A percentile compares a stretch with the other conserved stretches of the same genome.
phyloP scores from a whole-genome alignment of 2,113 vertebrate genomes.

The Callopanchax toddi region DNA sequence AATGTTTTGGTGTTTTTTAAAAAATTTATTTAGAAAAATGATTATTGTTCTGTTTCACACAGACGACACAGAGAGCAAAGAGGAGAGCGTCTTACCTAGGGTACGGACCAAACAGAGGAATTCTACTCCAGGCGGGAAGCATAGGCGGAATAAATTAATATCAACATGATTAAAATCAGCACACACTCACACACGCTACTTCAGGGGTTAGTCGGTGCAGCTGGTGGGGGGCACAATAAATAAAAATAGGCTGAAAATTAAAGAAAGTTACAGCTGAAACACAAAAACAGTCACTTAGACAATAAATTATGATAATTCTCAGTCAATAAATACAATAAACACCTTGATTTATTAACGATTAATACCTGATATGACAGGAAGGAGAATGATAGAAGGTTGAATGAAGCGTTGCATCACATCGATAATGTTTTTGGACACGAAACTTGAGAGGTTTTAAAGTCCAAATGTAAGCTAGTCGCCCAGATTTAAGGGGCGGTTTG shows the following conservation, averaged over 20 bases:
- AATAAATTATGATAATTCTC: background rate
- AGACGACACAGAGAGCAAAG: conserved; percentile 69
- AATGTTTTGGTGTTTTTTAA: background rate
- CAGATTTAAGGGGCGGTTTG: background rate
- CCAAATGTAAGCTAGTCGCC: background rate
- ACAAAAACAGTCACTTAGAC: background rate
- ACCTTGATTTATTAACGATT: background rate
- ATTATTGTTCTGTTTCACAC: conserved; percentile 48
- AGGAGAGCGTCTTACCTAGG: conserved; percentile 94
- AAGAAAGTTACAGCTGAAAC: conserved; percentile 3
- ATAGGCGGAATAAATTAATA: conserved; percentile 97
- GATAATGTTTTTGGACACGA: background rate
- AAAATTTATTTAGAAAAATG: background rate
- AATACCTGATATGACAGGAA: no score
- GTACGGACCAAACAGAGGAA: conserved; percentile 99
- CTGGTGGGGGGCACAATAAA: conserved; percentile 55
- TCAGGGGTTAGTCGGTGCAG: conserved; percentile 65
- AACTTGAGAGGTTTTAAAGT: background rate
- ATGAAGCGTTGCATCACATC: no score
- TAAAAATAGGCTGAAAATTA: conserved; percentile 5
- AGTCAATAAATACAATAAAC: background rate
- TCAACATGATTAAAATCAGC: conserved; percentile 88
- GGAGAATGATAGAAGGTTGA: no score
- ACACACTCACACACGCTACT: conserved; percentile 75
- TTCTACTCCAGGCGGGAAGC: conserved; percentile 98